A percentile compares a stretch with the other conserved stretches of the same genome.
Conservation (phyloP, 2,113 vertebrate species). For the Gymnarchus niloticus region DNA sequence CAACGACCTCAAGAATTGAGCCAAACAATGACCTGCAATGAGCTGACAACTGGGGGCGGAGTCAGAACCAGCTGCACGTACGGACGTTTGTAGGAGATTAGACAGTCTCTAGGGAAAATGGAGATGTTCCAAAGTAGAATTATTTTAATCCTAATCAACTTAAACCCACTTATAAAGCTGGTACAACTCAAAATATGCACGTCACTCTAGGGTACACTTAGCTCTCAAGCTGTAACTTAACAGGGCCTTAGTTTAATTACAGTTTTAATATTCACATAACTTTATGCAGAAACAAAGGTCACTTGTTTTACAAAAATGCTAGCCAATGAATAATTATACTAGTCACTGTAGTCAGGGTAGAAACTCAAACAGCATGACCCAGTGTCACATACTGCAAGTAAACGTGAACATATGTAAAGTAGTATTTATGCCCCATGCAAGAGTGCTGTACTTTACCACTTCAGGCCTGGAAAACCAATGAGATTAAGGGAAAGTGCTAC, state of each 20-base stretch:
- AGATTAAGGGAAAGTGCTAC: background rate
- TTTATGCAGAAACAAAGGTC: background rate
- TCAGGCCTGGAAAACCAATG: background rate
- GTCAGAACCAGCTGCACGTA: background rate
- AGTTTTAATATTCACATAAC: no score
- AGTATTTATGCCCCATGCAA: background rate
- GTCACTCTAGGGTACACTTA: background rate
- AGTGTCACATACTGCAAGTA: no score
- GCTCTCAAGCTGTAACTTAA: background rate
- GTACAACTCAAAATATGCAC: background rate
- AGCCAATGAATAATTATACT: background rate
- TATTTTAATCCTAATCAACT: background rate
- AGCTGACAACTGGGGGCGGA: background rate
- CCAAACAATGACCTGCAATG: background rate
- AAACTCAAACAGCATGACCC: background rate
- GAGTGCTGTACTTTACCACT: background rate
- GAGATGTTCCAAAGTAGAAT: background rate
- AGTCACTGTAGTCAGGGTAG: background rate
- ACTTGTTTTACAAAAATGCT: no score
- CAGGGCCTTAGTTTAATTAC: background rate
- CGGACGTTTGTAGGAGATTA: background rate
- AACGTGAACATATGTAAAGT: background rate
- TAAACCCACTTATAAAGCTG: background rate
- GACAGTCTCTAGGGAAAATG: background rate
- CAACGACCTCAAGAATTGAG: constrained; percentile 57